Base-by-base conservation (phyloP, 2,113 vertebrate species). In the Ariopsis seemanni region DNA sequence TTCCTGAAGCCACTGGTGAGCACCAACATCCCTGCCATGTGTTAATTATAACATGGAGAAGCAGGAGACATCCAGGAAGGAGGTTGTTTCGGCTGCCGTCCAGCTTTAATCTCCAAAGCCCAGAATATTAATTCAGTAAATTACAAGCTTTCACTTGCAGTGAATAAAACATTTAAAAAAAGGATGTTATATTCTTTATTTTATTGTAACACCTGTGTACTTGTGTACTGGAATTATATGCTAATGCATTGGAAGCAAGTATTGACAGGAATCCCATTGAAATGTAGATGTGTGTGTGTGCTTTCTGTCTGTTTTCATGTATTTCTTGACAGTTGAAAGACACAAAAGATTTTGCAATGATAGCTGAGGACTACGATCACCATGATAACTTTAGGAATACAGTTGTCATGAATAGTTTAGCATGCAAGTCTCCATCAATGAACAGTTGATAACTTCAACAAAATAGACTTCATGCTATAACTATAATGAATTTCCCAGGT, bases 1-100 rank as follows among this genome's bases (percentile, higher is more conserved):
- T 79, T 58, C 42, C 27, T 67, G 12, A 42, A n/a, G 74, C 48
- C 75, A 67, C 30, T 79, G 58, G 75, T 78, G 63, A 67, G 75
- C n/a, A 79, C 11, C 18, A 9, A 80, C 50, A 57, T 52, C 25
- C 62, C 52, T 77, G 57, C 55, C 25, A 78, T 42, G n/a, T 55
- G 25, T 52, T 58, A 34, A 80, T 80, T 82, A 2, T 42, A 22
- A 17, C 14, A 18, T 5, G 4, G 53, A 80, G 78, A 62, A 60
- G 30, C 27, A 84, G 52, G n/a, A 55, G n/a, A 55, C 7, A 15
- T 69, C 52, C 69, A 10, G 11, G 42, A 27, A 58, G 6, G 2
- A 75, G 57, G 34, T 12, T 58, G n/a, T 62, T 48, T 22, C 78
- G 48, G 17, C 65, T 62, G 55, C 22, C 4, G 14, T 42, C 55